Evolutionary conservation across 2,113 vertebrate genomes (phyloP).

Genomic region (Cyanoderma ruficeps): DNA sequence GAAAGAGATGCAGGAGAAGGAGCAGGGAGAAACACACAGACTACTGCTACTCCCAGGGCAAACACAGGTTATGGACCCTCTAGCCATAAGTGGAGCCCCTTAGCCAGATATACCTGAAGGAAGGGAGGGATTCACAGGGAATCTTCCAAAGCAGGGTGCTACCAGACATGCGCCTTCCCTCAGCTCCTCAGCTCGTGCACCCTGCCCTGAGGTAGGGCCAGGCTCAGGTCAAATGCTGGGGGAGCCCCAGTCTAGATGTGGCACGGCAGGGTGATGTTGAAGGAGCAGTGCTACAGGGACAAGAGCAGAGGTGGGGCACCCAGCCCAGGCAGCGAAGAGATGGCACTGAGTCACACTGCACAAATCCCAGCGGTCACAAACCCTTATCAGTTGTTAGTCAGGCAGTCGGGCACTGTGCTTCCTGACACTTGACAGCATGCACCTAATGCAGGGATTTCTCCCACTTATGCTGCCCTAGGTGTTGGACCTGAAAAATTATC

Average conservation of each 20-base stretch:
- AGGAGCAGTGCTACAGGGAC: neutral
- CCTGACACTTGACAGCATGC: neutral
- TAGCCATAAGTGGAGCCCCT: neutral
- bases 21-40: neutral
- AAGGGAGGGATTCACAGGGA: neutral
- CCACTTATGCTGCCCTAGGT: neutral
- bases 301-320: neutral
- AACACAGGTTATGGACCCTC: neutral
- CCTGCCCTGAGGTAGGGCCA: neutral
- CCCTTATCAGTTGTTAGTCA: neutral
- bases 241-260: fast-evolving
- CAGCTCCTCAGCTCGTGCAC: fast-evolving
- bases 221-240: neutral
- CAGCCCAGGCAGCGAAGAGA: neutral
- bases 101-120: neutral
- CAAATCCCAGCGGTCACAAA: neutral
- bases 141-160: neutral
- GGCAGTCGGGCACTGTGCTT: neutral
- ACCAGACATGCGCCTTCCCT: neutral
- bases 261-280: fast-evolving
- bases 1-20: neutral
- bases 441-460: neutral
- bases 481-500: neutral
- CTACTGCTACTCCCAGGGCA: neutral
- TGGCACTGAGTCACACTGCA: neutral